Conservation (phyloP, 1,140 invertebrate genomes). For the Sinonovacula constricta region DNA sequence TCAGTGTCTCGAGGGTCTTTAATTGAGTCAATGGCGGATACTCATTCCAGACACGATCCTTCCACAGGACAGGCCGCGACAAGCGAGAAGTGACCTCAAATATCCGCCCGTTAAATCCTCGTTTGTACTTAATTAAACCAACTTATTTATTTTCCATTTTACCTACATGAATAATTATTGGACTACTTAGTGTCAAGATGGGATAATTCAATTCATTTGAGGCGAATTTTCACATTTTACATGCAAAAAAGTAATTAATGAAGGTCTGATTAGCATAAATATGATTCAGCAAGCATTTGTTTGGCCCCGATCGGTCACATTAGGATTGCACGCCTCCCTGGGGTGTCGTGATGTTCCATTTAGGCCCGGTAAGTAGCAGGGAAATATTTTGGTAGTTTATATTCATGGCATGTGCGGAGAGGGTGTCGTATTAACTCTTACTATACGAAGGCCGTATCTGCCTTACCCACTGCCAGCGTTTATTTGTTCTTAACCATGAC, state of each 20-base stretch:
- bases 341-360: constrained; percentile 34
- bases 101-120: neutral
- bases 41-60: too few relatives aligned
- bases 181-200: constrained; percentile 48
- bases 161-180: constrained; percentile 43
- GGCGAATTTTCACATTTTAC: constrained; percentile 34
- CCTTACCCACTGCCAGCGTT: too few relatives aligned
- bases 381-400: neutral
- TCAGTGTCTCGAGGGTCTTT: too few relatives aligned
- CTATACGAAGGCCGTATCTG: too few relatives aligned
- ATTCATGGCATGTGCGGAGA: neutral
- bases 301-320: neutral
- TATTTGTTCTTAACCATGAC: too few relatives aligned
- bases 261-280: constrained; percentile 33
- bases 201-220: constrained; percentile 49
- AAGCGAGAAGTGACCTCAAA: too few relatives aligned
- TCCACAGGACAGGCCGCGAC: too few relatives aligned
- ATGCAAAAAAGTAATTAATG: constrained; percentile 51
- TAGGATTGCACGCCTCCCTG: constrained; percentile 8
- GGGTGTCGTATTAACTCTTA: too few relatives aligned
- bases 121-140: constrained; percentile 43
- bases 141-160: constrained; percentile 46
- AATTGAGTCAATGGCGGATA: too few relatives aligned
- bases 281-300: neutral
- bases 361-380: neutral